A percentile compares a stretch with the other conserved stretches of the same genome.
Conservation (phyloP, 2,113 vertebrate genomes). For the human region GRCh38 chrX:48548501-48549000, state of each 20-base stretch:
- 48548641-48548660: background rate
- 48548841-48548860: background rate
- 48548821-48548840: background rate
- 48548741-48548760: background rate
- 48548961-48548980: background rate
- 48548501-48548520: slow-evolving; percentile 1
- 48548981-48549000: background rate
- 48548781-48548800: background rate
- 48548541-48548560: background rate
- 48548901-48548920: background rate
- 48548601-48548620: slow-evolving; percentile 8
- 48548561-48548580: background rate
- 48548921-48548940: slow-evolving; percentile 1
- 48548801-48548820: background rate
- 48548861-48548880: background rate
- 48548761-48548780: background rate
- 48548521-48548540: background rate
- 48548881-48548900: background rate
- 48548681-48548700: background rate
- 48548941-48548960: background rate
- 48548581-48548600: slow-evolving; percentile 26
- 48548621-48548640: background rate
- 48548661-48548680: background rate
- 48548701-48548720: background rate
- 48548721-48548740: background rate